Evolutionary conservation across 2,888 invertebrate species (phyloP), one percentile per base, ranked within the genome.

Genomic region (Amblyjoppa fuscipennis): DNA sequence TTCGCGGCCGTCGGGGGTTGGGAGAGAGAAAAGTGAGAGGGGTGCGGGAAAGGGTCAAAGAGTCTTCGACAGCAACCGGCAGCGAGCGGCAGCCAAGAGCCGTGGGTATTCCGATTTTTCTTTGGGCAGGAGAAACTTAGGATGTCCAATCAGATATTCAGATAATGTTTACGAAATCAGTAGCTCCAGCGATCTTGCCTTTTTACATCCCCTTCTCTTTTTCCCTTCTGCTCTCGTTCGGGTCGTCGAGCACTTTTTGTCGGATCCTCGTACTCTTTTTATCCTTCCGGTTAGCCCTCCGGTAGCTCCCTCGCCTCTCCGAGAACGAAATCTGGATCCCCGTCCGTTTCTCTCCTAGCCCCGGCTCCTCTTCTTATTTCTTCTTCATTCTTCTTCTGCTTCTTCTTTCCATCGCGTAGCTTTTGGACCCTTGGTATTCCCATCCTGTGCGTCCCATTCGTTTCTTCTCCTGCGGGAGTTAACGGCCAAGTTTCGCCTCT

Each of bases 91-190:
- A 53, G 73, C 49, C 53, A 68, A 78, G 70, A 75, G 71, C 75
- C 70, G n/a, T 53, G 7, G 68, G 59, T 70, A 45, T 34, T 34
- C 51, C 79, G 70, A 76, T 80, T 83, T 82, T 82, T 80, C 45
- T 34, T 71, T 41, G 66, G 59, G 31, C 70, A 68, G 45, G 70
- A 84, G 85, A 81, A 89, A 89, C 70, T 85, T 88, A 83, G 84
- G 87, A 75, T 75, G 73, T 88, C 89, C 92, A 92, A 93, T 93
- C 91, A 92, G 90, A 91, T 91, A 93, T 93, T 92, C 90, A 91
- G 92, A 92, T 91, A 89, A 91, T 91, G 91, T 93, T 93, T 92
- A 92, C 91, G 85, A 88, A 92, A 92, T 90, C 90, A 89, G 87
- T 78, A 75, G 70, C 69, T 53, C 53, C 5, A 20, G 41, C 41